phyloP scores from a whole-genome alignment of 2,888 invertebrate species.

The Lysandra bellargus region DNA sequence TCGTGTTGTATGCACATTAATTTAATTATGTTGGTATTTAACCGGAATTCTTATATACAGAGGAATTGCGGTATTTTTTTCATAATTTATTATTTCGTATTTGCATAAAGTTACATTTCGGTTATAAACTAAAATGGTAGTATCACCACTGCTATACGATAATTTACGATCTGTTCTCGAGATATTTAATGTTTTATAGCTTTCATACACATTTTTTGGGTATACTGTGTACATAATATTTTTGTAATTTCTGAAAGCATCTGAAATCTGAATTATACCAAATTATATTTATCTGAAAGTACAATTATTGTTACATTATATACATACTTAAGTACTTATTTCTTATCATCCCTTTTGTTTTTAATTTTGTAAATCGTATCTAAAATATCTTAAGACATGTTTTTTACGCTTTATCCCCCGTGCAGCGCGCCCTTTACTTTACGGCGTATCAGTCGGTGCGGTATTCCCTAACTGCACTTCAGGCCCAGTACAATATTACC shows the following conservation, averaged over 20 bases:
- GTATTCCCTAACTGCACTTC: slow-evolving; percentile 81
- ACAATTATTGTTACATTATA: background rate
- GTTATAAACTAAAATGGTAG: background rate
- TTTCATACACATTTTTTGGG: too few species aligned
- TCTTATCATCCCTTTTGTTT: background rate
- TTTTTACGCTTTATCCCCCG: slow-evolving; percentile 42
- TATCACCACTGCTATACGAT: background rate
- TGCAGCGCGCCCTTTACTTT: slow-evolving; percentile 59
- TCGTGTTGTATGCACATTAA: slow-evolving; percentile 9
- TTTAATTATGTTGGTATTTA: background rate
- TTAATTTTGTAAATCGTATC: background rate
- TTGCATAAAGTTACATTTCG: background rate
- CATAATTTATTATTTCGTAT: background rate
- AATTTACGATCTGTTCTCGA: slow-evolving; percentile 1
- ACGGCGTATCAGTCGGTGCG: slow-evolving; percentile 77
- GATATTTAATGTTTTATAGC: background rate
- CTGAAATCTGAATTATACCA: too few species aligned
- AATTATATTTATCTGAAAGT: background rate
- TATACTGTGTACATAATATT: too few species aligned
- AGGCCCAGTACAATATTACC: slow-evolving; percentile 60
- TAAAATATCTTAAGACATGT: slow-evolving; percentile 39
- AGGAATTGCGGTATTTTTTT: background rate
- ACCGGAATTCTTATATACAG: background rate
- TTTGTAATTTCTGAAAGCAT: too few species aligned
- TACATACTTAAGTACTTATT: background rate